Conservation (phyloP, 2,888 invertebrate species). For the Mellilla xanthometata region DNA sequence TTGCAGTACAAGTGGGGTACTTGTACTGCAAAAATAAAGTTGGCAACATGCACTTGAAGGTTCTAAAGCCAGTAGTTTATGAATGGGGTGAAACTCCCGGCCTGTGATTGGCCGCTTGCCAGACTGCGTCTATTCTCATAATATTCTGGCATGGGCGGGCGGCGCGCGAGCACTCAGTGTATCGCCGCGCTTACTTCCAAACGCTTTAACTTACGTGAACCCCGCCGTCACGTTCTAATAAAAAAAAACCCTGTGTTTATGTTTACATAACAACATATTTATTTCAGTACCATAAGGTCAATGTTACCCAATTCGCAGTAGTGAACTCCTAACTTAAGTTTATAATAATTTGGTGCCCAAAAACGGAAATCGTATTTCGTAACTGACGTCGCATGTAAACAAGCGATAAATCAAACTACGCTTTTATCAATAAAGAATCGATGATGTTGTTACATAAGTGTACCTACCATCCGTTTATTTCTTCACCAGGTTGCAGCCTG, state of each 20-base stretch:
- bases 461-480: slow-evolving; percentile 44
- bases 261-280: too few species aligned
- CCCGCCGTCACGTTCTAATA: slow-evolving; percentile 17
- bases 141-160: slow-evolving; percentile 55
- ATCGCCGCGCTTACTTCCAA: slow-evolving; percentile 49
- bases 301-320: slow-evolving; percentile 1
- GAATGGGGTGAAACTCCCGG: slow-evolving; percentile 64
- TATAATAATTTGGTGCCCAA: not conserved
- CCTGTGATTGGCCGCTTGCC: slow-evolving; percentile 65
- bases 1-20: not conserved
- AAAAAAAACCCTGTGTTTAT: too few species aligned
- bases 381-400: slow-evolving; percentile 11
- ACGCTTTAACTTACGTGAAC: slow-evolving; percentile 29
- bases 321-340: not conserved
- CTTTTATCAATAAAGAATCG: slow-evolving; percentile 7
- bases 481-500: slow-evolving; percentile 46
- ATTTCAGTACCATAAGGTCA: not conserved
- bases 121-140: slow-evolving; percentile 62
- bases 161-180: slow-evolving; percentile 69
- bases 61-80: slow-evolving; percentile 43
- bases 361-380: slow-evolving; percentile 2
- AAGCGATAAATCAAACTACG: slow-evolving; percentile 2
- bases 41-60: slow-evolving; percentile 14
- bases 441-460: slow-evolving; percentile 29
- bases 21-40: slow-evolving; percentile 1